Percentiles rank a stretch among this genome's conserved stretches.
Conservation (phyloP, 92 coral and sea anemone species). For the Palythoa heliodiscus region DNA sequence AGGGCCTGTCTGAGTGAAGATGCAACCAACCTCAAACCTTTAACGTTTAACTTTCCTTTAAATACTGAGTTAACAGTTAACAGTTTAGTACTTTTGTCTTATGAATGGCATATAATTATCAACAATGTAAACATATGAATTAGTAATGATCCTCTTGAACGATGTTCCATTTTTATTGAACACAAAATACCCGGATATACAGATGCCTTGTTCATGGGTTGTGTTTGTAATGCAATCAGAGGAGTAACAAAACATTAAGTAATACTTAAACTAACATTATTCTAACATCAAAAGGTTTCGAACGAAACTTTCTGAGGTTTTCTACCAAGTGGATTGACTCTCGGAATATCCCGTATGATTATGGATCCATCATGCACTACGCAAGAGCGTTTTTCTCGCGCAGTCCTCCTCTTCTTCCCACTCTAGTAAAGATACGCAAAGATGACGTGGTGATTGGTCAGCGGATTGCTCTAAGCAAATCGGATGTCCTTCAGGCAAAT, state of each 20-base stretch:
- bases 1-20: no score
- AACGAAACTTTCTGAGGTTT: conserved; percentile 83
- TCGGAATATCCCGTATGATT: conserved; percentile 87
- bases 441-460: conserved; percentile 71
- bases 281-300: conserved; percentile 59
- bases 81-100: no score
- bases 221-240: not conserved
- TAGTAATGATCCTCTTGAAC: no score
- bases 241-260: not conserved
- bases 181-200: no score
- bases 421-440: conserved; percentile 52
- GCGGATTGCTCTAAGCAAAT: conserved; percentile 75
- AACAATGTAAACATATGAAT: no score
- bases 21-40: no score
- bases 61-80: no score
- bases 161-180: no score
- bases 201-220: no score
- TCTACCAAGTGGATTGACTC: conserved; percentile 86
- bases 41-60: no score
- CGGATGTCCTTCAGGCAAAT: conserved; percentile 86
- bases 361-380: conserved; percentile 96
- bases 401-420: conserved; percentile 63
- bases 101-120: no score
- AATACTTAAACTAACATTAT: not conserved
- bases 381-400: conserved; percentile 83